Base-by-base conservation (phyloP, 2,113 vertebrate genomes). In the Anser brachyrhynchus region DNA sequence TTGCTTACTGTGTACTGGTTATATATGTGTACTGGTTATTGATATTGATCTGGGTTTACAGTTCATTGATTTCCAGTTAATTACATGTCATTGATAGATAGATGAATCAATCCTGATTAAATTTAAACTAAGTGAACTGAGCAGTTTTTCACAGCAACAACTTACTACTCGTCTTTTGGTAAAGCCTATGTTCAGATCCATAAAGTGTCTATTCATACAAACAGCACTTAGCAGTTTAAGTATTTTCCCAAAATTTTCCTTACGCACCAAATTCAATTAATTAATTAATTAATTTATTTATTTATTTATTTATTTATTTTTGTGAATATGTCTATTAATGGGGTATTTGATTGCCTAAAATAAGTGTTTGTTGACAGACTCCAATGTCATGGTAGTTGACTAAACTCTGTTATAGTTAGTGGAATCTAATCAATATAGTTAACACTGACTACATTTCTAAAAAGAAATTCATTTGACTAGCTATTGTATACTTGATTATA, bases 31-130 rank as follows among this genome's bases (percentile, higher is more conserved):
- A 31, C 44, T 46, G 37, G 25, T 88, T 88, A 79, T 57, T 76
- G 49, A 73, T 57, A 69, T 21, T 62, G 76, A 73, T 87, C 54
- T 76, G 61, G 85, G 75, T 75, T 55, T 31, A 70, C 55, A 81
- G 37, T 62, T 80, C 46, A 81, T 73, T 84, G 81, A 91, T 83
- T 84, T 28, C 7, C 37, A 74, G 73, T 77, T 92, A 96, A 92
- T 93, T 94, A 67, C 28, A 58, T 37, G 16, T 6, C 2, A 8
- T 69, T 90, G 79, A 83, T 85, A 82, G 70, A 84, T 46, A 22
- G 19, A 64, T 84, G 13, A 78, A 82, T 84, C 65, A 46, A 71
- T 84, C 16, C n/a, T 81, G 28, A 77, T 62, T 83, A 84, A 26
- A 67, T 90, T 76, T 70, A 44, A 86, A 46, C 9, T 90, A 28